A percentile compares a stretch with the other conserved stretches of the same genome.
Conservation (phyloP, 2,113 vertebrate genomes). For the Nesoenas mayeri region DNA sequence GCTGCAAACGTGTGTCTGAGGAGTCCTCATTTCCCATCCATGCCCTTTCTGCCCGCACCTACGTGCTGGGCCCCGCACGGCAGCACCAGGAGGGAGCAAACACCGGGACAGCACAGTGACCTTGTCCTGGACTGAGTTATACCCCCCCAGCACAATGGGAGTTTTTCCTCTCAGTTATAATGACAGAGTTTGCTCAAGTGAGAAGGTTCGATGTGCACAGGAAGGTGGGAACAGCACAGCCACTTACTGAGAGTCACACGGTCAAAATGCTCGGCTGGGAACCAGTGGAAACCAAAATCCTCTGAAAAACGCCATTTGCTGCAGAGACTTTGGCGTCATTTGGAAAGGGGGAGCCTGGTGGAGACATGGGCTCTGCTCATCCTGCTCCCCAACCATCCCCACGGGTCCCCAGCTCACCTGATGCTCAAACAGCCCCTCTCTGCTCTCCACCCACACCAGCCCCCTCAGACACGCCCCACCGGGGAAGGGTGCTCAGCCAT, state of each 20-base stretch:
- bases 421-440: no score
- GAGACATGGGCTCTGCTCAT: neutral
- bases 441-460: neutral
- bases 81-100: neutral
- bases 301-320: neutral
- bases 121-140: neutral
- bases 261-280: neutral
- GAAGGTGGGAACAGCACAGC: neutral
- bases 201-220: neutral
- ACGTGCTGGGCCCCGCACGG: neutral
- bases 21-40: accelerated
- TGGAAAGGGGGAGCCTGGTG: neutral
- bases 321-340: neutral
- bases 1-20: neutral
- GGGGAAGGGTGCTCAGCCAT: neutral
- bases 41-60: neutral
- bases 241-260: accelerated
- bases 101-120: neutral
- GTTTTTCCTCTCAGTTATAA: neutral
- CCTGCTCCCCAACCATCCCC: neutral
- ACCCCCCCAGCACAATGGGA: accelerated
- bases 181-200: neutral
- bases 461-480: neutral
- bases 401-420: neutral
- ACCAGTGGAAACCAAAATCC: neutral